phyloP scores from a whole-genome alignment of 2,888 invertebrate species.

The Drosophila histrio region DNA sequence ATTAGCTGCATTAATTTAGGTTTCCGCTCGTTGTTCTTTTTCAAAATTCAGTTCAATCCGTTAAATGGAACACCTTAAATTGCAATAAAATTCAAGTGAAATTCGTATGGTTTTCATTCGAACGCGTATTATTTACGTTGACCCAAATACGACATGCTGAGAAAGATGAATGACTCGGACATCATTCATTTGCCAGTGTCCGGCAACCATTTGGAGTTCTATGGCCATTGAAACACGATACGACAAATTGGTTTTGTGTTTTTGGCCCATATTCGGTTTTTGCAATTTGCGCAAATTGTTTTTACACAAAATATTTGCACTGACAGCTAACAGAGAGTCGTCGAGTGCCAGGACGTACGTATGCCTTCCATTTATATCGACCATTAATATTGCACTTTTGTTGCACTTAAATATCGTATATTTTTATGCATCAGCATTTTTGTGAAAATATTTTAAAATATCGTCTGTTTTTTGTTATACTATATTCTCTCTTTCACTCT shows the following conservation, averaged over 20 bases:
- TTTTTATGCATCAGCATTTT: constrained; percentile 28
- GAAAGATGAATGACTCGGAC: constrained; percentile 58
- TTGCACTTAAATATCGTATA: constrained; percentile 48
- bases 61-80: constrained; percentile 25
- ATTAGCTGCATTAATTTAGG: background rate
- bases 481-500: constrained; percentile 1
- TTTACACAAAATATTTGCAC: constrained; percentile 63
- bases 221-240: constrained; percentile 62
- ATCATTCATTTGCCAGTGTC: constrained; percentile 57
- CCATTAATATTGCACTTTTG: constrained; percentile 71
- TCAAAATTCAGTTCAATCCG: background rate
- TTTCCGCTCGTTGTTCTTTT: background rate
- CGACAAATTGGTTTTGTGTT: constrained; percentile 68
- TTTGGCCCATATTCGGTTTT: constrained; percentile 49
- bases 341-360: background rate
- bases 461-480: background rate
- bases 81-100: constrained; percentile 24
- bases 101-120: constrained; percentile 15
- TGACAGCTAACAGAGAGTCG: constrained; percentile 12
- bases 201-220: constrained; percentile 14
- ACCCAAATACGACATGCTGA: constrained; percentile 44
- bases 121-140: constrained; percentile 28
- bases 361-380: constrained; percentile 49
- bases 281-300: constrained; percentile 69
- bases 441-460: constrained; percentile 41